phyloP scores from a whole-genome alignment of 2,888 invertebrate genomes.

The Ptilodon capucinus region DNA sequence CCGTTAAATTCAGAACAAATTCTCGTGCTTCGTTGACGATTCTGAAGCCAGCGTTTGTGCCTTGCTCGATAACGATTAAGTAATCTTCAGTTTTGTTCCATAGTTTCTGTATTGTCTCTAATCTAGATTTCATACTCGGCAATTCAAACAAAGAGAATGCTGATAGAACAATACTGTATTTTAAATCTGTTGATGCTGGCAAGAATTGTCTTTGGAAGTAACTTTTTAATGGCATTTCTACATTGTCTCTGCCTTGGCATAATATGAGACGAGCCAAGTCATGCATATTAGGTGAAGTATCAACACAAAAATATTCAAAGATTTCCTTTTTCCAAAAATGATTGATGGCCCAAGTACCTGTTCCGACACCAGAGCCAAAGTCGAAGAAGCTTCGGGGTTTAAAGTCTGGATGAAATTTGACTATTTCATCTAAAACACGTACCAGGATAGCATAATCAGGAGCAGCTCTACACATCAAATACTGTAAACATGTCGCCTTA shows the following conservation, averaged over 20 bases:
- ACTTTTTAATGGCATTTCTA: slow-evolving; percentile 81
- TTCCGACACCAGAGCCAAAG: slow-evolving; percentile 95
- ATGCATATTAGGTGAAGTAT: slow-evolving; percentile 91
- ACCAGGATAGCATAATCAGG: slow-evolving; percentile 89
- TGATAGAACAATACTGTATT: slow-evolving; percentile 91
- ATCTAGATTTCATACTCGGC: slow-evolving; percentile 84
- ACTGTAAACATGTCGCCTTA: slow-evolving; percentile 84
- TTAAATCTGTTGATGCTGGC: slow-evolving; percentile 83
- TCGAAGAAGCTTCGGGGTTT: slow-evolving; percentile 91
- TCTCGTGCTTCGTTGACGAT: slow-evolving; percentile 93
- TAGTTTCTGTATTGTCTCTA: slow-evolving; percentile 87
- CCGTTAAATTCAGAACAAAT: slow-evolving; percentile 84
- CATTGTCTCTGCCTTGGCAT: slow-evolving; percentile 85
- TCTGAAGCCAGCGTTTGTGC: slow-evolving; percentile 90
- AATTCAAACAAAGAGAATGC: slow-evolving; percentile 92
- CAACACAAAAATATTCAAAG: slow-evolving; percentile 93
- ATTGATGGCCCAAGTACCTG: slow-evolving; percentile 92
- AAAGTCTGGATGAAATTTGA: slow-evolving; percentile 84
- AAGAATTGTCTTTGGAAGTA: slow-evolving; percentile 92
- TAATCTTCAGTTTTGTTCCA: slow-evolving; percentile 94
- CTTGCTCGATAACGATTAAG: slow-evolving; percentile 92
- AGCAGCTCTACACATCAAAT: slow-evolving; percentile 87
- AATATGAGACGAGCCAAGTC: slow-evolving; percentile 89
- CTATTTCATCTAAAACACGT: slow-evolving; percentile 89
- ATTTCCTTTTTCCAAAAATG: slow-evolving; percentile 87